phyloP scores from a whole-genome alignment of 2,113 vertebrate genomes.

The Chlamydotis undulata region DNA sequence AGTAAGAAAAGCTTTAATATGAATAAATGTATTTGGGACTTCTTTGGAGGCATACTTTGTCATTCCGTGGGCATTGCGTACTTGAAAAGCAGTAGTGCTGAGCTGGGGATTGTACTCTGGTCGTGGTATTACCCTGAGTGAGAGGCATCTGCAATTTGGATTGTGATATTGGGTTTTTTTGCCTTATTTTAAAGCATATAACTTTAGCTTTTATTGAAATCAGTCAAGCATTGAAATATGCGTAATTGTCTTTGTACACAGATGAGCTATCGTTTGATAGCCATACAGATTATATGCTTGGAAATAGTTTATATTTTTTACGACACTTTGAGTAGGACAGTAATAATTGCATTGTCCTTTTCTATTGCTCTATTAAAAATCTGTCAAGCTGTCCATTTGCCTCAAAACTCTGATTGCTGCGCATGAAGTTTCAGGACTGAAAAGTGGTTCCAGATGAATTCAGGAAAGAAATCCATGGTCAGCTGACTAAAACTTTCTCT shows the following conservation, averaged over 20 bases:
- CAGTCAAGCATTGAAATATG: neutral
- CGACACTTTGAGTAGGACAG: neutral
- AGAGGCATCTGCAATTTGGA: neutral
- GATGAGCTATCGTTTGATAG: neutral
- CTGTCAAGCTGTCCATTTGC: neutral
- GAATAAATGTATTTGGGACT: neutral
- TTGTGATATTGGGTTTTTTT: rapidly evolving
- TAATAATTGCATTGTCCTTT: neutral
- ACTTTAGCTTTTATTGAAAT: neutral
- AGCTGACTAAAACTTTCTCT: neutral
- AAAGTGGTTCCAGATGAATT: neutral
- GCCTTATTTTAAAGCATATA: neutral
- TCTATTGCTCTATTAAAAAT: neutral
- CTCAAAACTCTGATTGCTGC: neutral
- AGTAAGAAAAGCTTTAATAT: neutral
- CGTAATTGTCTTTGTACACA: neutral
- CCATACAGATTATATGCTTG: neutral
- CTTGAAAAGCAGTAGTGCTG: neutral
- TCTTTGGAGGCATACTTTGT: neutral
- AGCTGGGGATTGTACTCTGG: neutral
- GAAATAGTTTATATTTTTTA: neutral
- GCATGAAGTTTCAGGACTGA: neutral
- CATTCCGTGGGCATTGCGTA: neutral
- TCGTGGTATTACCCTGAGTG: neutral
- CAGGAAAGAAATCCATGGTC: neutral